Conservation (phyloP, 2,888 invertebrate species). For the Aleiodes alternator region DNA sequence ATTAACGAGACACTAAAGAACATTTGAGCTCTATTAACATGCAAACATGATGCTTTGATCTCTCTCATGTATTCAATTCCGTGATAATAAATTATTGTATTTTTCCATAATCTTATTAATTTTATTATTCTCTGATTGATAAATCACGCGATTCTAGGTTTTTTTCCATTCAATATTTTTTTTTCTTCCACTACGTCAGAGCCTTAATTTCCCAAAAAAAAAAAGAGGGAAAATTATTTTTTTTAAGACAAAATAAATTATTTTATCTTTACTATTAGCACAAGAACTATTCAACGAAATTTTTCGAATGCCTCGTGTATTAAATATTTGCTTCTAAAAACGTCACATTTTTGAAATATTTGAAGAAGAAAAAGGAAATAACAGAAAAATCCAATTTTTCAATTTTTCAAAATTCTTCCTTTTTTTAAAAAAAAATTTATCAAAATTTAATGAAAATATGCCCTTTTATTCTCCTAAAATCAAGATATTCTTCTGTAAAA, state of each 20-base stretch:
- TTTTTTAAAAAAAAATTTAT: too few species aligned
- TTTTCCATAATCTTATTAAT: neutral
- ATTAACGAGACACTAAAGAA: neutral
- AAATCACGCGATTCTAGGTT: too few species aligned
- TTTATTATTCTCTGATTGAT: neutral
- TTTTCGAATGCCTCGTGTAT: neutral
- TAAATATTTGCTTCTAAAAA: neutral
- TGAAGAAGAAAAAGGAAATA: too few species aligned
- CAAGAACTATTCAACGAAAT: too few species aligned
- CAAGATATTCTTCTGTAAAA: too few species aligned
- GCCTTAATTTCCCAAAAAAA: neutral
- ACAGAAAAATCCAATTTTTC: too few species aligned
- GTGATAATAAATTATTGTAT: constrained; percentile 8
- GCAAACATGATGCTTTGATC: neutral
- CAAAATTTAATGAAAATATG: too few species aligned
- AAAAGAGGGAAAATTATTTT: neutral
- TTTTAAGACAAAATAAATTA: too few species aligned
- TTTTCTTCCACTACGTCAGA: neutral
- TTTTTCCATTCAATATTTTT: too few species aligned
- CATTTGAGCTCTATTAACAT: constrained; percentile 17
- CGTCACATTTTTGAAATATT: neutral
- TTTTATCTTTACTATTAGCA: too few species aligned
- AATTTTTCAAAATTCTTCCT: too few species aligned
- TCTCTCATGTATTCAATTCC: neutral
- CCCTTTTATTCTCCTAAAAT: too few species aligned